phyloP scores from a whole-genome alignment of 2,888 invertebrate genomes.

The Dasysyrphus albostriatus region DNA sequence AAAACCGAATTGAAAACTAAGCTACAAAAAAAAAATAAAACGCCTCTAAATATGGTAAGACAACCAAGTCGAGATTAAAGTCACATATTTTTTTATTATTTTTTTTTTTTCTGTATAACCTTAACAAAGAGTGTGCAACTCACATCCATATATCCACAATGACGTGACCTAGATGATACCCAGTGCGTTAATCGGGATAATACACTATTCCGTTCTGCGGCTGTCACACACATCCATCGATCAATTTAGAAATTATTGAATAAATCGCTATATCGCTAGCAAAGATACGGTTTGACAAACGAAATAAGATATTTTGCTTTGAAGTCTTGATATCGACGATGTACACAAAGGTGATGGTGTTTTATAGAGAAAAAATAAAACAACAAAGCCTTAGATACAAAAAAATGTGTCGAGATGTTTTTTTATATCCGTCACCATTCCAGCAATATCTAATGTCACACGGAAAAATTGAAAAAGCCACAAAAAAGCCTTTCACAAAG shows the following conservation, averaged over 20 bases:
- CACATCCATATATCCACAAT: slow-evolving; percentile 52
- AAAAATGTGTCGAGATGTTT: slow-evolving; percentile 5
- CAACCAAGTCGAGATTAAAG: slow-evolving; percentile 37
- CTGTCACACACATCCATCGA: slow-evolving; percentile 55
- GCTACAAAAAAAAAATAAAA: slow-evolving; percentile 30
- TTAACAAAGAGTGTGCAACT: slow-evolving; percentile 52
- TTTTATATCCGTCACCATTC: slow-evolving; percentile 36
- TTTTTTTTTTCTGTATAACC: slow-evolving; percentile 32
- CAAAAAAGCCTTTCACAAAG: slow-evolving; percentile 44
- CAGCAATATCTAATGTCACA: slow-evolving; percentile 37
- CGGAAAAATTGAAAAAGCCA: slow-evolving; percentile 47
- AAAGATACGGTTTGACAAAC: not conserved
- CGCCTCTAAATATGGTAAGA: slow-evolving; percentile 63
- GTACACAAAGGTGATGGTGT: slow-evolving; percentile 4
- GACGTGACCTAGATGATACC: slow-evolving; percentile 67
- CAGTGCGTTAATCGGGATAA: slow-evolving; percentile 71
- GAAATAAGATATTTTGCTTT: slow-evolving; percentile 36
- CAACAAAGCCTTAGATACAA: slow-evolving; percentile 3
- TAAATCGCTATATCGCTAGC: slow-evolving; percentile 28
- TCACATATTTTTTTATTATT: slow-evolving; percentile 13
- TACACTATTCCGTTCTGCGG: slow-evolving; percentile 56
- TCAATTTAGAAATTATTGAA: slow-evolving; percentile 60
- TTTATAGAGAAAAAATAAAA: not conserved
- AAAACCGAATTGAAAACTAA: slow-evolving; percentile 11
- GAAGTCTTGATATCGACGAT: slow-evolving; percentile 24